Evolutionary conservation across 2,888 invertebrate species (phyloP).

Genomic region (Pyrrhia umbra): DNA sequence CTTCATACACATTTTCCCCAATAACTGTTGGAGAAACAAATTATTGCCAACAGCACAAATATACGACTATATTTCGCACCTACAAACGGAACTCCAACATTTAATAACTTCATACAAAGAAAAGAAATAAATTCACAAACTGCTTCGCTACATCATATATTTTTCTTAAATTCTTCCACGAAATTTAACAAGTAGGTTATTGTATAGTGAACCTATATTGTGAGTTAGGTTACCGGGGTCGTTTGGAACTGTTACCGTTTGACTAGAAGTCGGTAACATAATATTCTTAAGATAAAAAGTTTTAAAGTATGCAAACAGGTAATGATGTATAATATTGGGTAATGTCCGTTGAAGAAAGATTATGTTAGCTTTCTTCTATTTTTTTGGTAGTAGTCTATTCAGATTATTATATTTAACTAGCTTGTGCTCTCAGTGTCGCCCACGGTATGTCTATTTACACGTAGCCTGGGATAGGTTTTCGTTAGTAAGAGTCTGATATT

Average conservation of each 20-base stretch:
- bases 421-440: no score
- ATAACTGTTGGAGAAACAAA: conserved; percentile 23
- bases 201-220: conserved; percentile 24
- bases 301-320: conserved; percentile 19
- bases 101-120: conserved; percentile 44
- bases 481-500: no score
- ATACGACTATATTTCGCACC: conserved; percentile 34
- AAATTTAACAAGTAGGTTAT: conserved; percentile 61
- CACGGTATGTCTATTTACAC: no score
- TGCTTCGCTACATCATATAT: conserved; percentile 49
- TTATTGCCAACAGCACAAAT: conserved; percentile 35
- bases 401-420: no score
- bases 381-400: neutral
- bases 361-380: neutral
- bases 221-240: conserved; percentile 7
- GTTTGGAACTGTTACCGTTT: conserved; percentile 39
- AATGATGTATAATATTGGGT: neutral
- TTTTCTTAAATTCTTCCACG: conserved; percentile 59
- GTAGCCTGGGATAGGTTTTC: no score
- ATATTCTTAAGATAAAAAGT: conserved; percentile 12
- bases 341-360: neutral
- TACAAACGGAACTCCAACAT: conserved; percentile 25
- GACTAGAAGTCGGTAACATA: conserved; percentile 38
- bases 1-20: neutral
- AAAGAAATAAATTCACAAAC: conserved; percentile 50